Percentiles rank a stretch among this genome's conserved stretches.
Evolutionary conservation across 2,888 invertebrate genomes (phyloP).

Genomic region (Sthenelais limicola): DNA sequence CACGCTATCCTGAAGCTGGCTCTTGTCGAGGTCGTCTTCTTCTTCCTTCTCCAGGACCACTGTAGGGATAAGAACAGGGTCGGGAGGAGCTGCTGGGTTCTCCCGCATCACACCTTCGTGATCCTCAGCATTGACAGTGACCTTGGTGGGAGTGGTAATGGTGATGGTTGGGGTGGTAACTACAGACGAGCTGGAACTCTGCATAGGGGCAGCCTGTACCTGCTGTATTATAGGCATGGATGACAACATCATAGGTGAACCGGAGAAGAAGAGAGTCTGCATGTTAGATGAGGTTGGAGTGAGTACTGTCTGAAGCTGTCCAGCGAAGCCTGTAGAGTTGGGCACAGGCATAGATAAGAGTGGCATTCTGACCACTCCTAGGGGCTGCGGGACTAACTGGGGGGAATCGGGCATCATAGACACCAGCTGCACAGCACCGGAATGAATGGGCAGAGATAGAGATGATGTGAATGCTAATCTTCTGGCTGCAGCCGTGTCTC

Average conservation of each 20-base stretch:
- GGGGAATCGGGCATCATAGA: slow-evolving; percentile 11
- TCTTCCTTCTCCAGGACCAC: slow-evolving; percentile 23
- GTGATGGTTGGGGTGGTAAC: slow-evolving; percentile 30
- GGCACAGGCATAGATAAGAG: slow-evolving; percentile 5
- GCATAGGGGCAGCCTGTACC: neutral
- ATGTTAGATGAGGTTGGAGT: slow-evolving; percentile 9
- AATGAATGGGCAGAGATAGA: slow-evolving; percentile 17
- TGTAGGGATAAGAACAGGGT: slow-evolving; percentile 19
- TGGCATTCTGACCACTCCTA: slow-evolving; percentile 4
- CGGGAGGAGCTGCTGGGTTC: neutral
- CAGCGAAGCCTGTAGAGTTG: slow-evolving; percentile 4
- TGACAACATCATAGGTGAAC: slow-evolving; percentile 13
- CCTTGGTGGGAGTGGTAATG: slow-evolving; percentile 25
- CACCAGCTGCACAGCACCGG: slow-evolving; percentile 24
- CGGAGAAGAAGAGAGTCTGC: slow-evolving; percentile 22
- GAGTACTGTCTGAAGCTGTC: slow-evolving; percentile 10
- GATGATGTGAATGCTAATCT: slow-evolving; percentile 26
- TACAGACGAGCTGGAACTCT: neutral
- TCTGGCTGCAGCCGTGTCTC: neutral
- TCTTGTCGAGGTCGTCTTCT: neutral
- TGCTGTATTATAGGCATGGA: slow-evolving; percentile 15
- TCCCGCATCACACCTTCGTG: neutral
- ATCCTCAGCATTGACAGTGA: slow-evolving; percentile 18
- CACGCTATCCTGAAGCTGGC: neutral
- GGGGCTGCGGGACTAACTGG: slow-evolving; percentile 11